phyloP scores from a whole-genome alignment of 2,113 vertebrate species.

The Pseudolaguvia tuberculata region DNA sequence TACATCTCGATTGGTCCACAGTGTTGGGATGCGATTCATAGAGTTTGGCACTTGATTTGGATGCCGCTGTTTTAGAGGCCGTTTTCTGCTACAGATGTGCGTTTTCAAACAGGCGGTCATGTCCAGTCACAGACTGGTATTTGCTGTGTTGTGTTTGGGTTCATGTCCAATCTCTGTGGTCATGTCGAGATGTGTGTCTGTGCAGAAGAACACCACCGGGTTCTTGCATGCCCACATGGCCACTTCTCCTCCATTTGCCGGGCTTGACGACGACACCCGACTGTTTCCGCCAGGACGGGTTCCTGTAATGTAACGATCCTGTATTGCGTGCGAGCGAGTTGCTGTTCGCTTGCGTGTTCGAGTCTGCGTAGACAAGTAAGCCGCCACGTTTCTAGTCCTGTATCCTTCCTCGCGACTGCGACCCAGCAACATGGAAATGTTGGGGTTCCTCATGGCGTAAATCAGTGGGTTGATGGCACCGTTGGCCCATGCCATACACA shows the following conservation, averaged over 20 bases:
- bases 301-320: conserved; percentile 67
- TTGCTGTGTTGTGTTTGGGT: conserved; percentile 60
- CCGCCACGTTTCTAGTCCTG: conserved; percentile 78
- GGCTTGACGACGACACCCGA: conserved; percentile 69
- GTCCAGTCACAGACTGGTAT: conserved; percentile 78
- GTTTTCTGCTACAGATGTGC: not conserved
- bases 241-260: conserved; percentile 68
- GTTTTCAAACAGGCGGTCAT: not conserved
- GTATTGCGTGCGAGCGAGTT: conserved; percentile 62
- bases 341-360: conserved; percentile 54
- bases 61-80: not conserved
- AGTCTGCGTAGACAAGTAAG: conserved; percentile 70
- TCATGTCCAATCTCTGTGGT: conserved; percentile 54
- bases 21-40: conserved; percentile 34
- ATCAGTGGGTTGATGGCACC: conserved; percentile 92
- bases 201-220: conserved; percentile 84
- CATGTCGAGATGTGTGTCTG: conserved; percentile 71
- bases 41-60: conserved; percentile 25
- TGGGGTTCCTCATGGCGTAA: conserved; percentile 86
- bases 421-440: conserved; percentile 82
- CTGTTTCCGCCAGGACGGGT: conserved; percentile 51
- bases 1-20: conserved; percentile 24
- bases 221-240: conserved; percentile 93
- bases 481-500: conserved; percentile 91
- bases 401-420: conserved; percentile 85